Percentiles rank a stretch among this genome's conserved stretches.
Evolutionary conservation across 2,888 invertebrate species (phyloP).

Genomic region (Syrista parreyssii): DNA sequence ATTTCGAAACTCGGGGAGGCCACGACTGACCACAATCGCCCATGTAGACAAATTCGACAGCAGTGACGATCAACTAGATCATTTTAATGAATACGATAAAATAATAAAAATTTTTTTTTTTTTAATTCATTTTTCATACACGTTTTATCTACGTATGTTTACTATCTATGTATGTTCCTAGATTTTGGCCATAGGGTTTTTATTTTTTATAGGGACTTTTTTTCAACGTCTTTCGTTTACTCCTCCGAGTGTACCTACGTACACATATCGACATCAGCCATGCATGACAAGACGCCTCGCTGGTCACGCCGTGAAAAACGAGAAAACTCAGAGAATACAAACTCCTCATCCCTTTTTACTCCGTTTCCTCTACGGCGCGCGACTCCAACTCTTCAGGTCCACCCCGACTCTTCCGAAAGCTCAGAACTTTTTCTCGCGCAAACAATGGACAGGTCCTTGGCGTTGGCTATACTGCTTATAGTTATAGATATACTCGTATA

Average conservation of each 20-base stretch:
- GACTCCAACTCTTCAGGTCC: background rate
- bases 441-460: slow-evolving; percentile 6
- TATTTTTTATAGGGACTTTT: background rate
- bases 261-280: slow-evolving; percentile 62
- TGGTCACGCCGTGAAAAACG: slow-evolving; percentile 63
- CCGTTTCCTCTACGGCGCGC: slow-evolving; percentile 1
- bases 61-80: slow-evolving; percentile 54
- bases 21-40: slow-evolving; percentile 59
- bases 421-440: slow-evolving; percentile 29
- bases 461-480: background rate
- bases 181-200: background rate
- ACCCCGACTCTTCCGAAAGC: slow-evolving; percentile 31
- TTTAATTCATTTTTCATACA: background rate
- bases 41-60: slow-evolving; percentile 62
- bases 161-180: background rate
- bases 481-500: background rate
- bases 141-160: background rate
- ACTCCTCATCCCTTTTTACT: slow-evolving; percentile 32
- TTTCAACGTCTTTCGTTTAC: slow-evolving; percentile 31
- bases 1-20: background rate
- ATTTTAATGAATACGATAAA: background rate
- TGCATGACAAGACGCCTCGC: slow-evolving; percentile 63
- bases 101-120: background rate
- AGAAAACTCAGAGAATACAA: slow-evolving; percentile 39
- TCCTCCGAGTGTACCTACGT: slow-evolving; percentile 48